Percentiles rank a stretch among this genome's conserved stretches.
These are phyloP conservation scores for Tokudaia tokunoshimensis DNA, from an alignment of 2,797 vertebrate genomes.

Conservation along the genomic window DNA sequence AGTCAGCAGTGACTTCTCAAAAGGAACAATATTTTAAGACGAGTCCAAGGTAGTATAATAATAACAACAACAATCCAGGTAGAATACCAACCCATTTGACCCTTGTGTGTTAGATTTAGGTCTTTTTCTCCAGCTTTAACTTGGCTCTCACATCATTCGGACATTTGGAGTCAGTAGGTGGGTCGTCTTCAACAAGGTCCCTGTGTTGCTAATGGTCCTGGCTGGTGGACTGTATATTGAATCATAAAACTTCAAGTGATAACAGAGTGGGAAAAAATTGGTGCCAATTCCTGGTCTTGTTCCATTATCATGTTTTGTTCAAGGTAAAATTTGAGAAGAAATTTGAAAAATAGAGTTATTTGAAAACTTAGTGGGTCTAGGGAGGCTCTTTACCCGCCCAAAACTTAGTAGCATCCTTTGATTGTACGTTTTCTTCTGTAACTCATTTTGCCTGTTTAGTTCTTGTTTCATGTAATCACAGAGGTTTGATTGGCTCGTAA, in stretches of 20 bases:
- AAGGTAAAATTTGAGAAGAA: background rate
- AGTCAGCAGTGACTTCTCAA: background rate
- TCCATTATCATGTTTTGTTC: background rate
- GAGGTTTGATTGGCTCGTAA: background rate
- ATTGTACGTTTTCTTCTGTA: background rate
- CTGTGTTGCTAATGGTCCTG: background rate
- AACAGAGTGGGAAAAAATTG: background rate
- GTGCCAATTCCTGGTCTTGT: background rate
- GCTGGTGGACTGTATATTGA: background rate
- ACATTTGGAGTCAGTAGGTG: background rate
- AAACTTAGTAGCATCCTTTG: background rate
- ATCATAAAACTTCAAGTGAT: background rate
- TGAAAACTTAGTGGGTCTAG: background rate
- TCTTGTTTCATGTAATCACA: background rate
- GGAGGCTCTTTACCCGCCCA: background rate
- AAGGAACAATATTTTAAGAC: background rate
- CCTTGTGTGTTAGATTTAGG: background rate
- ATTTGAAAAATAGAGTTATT: background rate
- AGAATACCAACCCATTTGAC: too few species aligned
- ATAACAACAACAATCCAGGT: background rate
- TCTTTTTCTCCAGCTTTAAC: background rate
- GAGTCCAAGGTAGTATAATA: background rate
- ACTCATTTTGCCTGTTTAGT: background rate
- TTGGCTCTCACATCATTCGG: accelerated
- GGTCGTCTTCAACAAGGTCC: background rate